phyloP scores from a whole-genome alignment of 2,113 vertebrate genomes.

The Hirundichthys speculiger region DNA sequence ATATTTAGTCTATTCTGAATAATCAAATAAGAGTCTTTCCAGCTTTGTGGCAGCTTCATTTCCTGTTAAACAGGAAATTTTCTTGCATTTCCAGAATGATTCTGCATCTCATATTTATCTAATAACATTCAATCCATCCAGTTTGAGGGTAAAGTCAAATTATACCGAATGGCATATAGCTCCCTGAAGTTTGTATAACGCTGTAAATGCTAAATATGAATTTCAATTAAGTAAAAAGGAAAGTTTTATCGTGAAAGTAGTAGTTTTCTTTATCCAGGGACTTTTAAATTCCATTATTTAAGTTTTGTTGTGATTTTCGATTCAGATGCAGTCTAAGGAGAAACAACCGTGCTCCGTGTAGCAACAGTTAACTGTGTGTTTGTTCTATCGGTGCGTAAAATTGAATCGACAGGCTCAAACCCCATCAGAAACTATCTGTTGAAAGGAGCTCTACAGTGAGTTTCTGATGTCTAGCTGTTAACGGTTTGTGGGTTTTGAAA shows the following conservation, averaged over 20 bases:
- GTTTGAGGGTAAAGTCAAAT: constrained; percentile 43
- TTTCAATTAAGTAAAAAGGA: not conserved
- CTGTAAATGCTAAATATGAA: constrained; percentile 23
- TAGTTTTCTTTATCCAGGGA: not conserved
- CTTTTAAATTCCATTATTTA: too few relatives aligned
- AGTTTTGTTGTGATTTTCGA: too few relatives aligned
- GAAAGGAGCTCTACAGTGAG: too few relatives aligned
- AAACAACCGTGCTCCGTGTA: too few relatives aligned
- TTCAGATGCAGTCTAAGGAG: too few relatives aligned
- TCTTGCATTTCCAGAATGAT: constrained; percentile 56
- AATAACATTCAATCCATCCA: constrained; percentile 37
- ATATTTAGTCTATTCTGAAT: constrained; percentile 49
- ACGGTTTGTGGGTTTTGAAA: too few relatives aligned
- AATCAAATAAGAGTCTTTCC: constrained; percentile 55
- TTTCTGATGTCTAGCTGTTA: too few relatives aligned
- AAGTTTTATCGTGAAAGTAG: constrained; percentile 1
- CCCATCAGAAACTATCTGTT: too few relatives aligned
- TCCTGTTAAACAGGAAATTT: constrained; percentile 74
- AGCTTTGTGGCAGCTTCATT: constrained; percentile 72
- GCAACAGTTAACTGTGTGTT: too few relatives aligned
- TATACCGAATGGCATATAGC: constrained; percentile 37
- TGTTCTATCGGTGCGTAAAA: too few relatives aligned
- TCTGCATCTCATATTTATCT: constrained; percentile 56
- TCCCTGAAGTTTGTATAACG: constrained; percentile 13
- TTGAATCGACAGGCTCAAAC: too few relatives aligned